Conservation (phyloP, 2,797 vertebrate species). For the Brachymystax lenok region DNA sequence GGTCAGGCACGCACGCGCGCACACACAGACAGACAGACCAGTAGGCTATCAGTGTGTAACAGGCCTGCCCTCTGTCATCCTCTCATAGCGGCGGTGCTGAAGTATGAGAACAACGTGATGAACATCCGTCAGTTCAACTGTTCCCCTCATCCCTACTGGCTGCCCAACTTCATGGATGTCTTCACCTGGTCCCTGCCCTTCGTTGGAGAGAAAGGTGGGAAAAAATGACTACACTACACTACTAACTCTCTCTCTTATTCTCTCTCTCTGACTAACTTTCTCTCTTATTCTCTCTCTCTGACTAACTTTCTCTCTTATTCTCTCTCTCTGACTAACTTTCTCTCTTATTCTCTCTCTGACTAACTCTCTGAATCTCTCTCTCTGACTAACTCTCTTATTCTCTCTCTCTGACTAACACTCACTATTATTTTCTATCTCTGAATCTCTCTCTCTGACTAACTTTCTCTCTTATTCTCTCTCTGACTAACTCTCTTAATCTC, state of each 20-base stretch:
- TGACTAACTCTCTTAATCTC: neutral
- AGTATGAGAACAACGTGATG: constrained; percentile 99
- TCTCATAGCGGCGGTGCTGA: constrained; percentile 90
- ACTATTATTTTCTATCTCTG: no score
- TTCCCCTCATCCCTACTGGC: constrained; percentile 97
- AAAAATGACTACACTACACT: neutral
- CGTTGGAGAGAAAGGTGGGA: constrained; percentile 93
- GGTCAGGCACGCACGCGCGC: constrained; percentile 72
- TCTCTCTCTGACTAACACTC: no score
- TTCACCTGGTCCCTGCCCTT: constrained; percentile 98
- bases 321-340: no score
- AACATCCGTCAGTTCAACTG: constrained; percentile 99
- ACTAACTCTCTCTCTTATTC: no score
- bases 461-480: neutral
- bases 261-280: no score
- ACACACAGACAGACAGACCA: constrained; percentile 2
- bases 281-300: no score
- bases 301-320: no score
- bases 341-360: no score
- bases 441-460: no score
- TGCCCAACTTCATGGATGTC: constrained; percentile 99
- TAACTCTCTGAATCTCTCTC: neutral
- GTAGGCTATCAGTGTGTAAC: constrained; percentile 12
- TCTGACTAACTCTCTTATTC: no score
- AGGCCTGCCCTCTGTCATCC: neutral